phyloP scores from a whole-genome alignment of 2,888 invertebrate genomes.

The Mamestra brassicae region DNA sequence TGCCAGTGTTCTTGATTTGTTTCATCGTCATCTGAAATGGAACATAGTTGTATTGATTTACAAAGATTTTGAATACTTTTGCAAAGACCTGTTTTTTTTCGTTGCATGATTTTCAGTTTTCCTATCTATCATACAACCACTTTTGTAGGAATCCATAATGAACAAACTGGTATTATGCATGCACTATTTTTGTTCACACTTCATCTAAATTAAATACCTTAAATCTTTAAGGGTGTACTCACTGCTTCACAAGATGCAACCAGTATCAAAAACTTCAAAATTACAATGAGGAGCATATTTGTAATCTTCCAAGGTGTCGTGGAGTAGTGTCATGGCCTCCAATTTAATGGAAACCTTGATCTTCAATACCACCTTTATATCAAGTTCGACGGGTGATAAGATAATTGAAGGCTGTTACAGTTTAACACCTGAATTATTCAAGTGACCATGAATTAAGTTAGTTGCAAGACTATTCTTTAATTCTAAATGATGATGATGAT shows the following conservation, averaged over 20 bases:
- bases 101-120: no score
- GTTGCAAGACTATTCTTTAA: neutral
- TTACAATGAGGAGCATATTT: conserved; percentile 72
- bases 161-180: no score
- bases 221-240: conserved; percentile 61
- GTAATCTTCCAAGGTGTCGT: conserved; percentile 37
- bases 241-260: conserved; percentile 80
- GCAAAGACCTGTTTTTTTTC: no score
- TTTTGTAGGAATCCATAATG: no score
- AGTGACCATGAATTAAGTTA: conserved; percentile 45
- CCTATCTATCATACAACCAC: no score
- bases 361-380: conserved; percentile 72
- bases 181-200: no score
- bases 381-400: conserved; percentile 58
- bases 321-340: conserved; percentile 69
- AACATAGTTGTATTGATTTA: neutral
- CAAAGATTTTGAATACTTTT: no score
- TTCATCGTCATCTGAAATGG: conserved; percentile 89
- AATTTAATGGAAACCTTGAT: conserved; percentile 70
- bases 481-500: neutral
- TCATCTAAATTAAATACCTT: neutral
- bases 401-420: conserved; percentile 56
- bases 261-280: conserved; percentile 76
- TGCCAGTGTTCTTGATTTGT: conserved; percentile 92
- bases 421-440: conserved; percentile 55